These are phyloP conservation scores for Anthoscopus minutus DNA, from an alignment of 2,113 vertebrate genomes.

Conservation along the genomic window DNA sequence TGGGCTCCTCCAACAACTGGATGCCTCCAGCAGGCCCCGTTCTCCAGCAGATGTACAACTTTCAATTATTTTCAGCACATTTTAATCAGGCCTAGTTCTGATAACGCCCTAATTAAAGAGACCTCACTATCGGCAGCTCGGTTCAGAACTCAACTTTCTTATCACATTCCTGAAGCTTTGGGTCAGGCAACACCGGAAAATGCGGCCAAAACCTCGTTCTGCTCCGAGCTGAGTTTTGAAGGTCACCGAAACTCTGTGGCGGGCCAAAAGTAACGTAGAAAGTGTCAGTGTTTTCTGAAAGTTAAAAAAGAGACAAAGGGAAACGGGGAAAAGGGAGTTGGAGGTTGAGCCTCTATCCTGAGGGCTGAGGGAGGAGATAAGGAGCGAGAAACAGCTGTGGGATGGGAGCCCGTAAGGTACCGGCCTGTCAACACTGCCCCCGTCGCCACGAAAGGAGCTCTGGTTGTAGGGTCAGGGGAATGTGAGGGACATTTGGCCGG, in stretches of 20 bases:
- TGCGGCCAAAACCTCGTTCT: slow-evolving; percentile 52
- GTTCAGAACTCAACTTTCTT: slow-evolving; percentile 51
- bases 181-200: slow-evolving; percentile 59
- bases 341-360: neutral
- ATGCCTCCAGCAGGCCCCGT: slow-evolving; percentile 10
- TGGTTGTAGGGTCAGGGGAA: neutral
- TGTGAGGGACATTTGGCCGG: neutral
- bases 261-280: slow-evolving; percentile 46
- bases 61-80: slow-evolving; percentile 65
- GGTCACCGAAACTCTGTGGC: slow-evolving; percentile 48
- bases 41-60: slow-evolving; percentile 48
- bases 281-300: slow-evolving; percentile 29
- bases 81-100: slow-evolving; percentile 62
- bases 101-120: slow-evolving; percentile 73
- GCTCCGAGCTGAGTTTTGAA: slow-evolving; percentile 59
- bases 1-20: slow-evolving; percentile 46
- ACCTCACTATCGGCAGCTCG: slow-evolving; percentile 30
- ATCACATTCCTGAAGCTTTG: slow-evolving; percentile 62
- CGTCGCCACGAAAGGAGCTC: neutral
- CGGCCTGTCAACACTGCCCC: slow-evolving; percentile 6
- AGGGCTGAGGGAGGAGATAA: slow-evolving; percentile 43
- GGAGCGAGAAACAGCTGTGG: slow-evolving; percentile 49
- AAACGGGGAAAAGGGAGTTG: slow-evolving; percentile 23
- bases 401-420: neutral
- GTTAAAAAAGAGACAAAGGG: neutral